These are phyloP conservation scores for Aleiodes testaceus DNA, from an alignment of 2,888 invertebrate species.

Conservation along the genomic window DNA sequence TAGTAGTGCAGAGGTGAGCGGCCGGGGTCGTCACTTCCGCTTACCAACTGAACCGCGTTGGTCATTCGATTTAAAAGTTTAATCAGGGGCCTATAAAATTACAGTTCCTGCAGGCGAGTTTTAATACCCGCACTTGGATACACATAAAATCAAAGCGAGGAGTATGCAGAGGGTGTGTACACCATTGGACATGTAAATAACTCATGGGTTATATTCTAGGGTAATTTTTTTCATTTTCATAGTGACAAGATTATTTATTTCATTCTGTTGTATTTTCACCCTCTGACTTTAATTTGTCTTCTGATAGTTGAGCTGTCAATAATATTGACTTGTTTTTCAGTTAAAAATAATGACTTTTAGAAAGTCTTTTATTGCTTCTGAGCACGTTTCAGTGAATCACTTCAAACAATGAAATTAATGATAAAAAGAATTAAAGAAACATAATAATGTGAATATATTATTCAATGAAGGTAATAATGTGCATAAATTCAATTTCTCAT, in stretches of 20 bases:
- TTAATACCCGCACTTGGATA: constrained; percentile 25
- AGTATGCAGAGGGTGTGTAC: constrained; percentile 29
- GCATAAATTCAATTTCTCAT: constrained; percentile 18
- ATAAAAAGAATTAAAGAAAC: background rate
- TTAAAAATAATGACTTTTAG: constrained; percentile 20
- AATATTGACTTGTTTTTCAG: constrained; percentile 7
- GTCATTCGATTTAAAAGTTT: constrained; percentile 72
- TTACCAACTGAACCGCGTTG: constrained; percentile 68
- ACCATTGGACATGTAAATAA: background rate
- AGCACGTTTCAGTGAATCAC: constrained; percentile 28
- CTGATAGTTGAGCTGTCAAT: constrained; percentile 22
- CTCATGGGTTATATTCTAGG: no score
- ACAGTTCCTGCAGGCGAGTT: constrained; percentile 54
- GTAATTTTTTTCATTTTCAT: background rate
- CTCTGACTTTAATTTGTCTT: constrained; percentile 14
- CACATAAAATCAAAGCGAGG: constrained; percentile 6
- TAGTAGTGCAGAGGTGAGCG: constrained; percentile 73
- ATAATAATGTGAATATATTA: constrained; percentile 13
- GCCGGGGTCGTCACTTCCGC: constrained; percentile 72
- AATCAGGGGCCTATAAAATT: constrained; percentile 72
- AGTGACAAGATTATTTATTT: constrained; percentile 23
- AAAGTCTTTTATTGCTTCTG: constrained; percentile 34
- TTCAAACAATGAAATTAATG: constrained; percentile 28
- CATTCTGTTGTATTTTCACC: background rate
- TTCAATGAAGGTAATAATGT: constrained; percentile 22